Evolutionary conservation across 2,113 vertebrate genomes (phyloP), one percentile per base, ranked within the genome.

Genomic region (Sylvietta virens): DNA sequence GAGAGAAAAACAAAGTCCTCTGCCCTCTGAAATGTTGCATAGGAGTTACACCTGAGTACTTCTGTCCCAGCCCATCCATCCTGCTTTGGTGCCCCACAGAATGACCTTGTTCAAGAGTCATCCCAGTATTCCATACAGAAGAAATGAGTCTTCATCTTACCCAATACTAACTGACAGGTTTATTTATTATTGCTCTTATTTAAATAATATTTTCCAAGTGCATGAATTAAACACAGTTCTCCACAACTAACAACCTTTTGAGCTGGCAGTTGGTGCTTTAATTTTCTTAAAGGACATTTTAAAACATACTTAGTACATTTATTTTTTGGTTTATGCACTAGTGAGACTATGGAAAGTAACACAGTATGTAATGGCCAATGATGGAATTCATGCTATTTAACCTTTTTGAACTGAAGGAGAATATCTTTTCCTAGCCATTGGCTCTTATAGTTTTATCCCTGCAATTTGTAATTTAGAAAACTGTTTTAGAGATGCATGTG

Each of bases 281-380:
- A 28, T 92, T 80, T 86, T 69, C 18, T 74, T 88, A 53, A 22
- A 40, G 33, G 71, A 54, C 62, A 70, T 88, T 88, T 83, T 58
- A 60, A 88, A 77, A 54, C 39, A 8, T 51, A 27, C n/a, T 57
- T 62, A 19, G 1, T 83, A 7, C 24, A 24, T 88, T 81, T 86
- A 27, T 67, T 90, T 88, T 82, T 74, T 81, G 20, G 12, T 86
- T 74, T 92, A 71, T 83, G 67, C 40, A 60, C 44, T 64, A 74
- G 17, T 77, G 23, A 74, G 56, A 42, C 35, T 9, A 7, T 79
- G 64, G 66, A 81, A 88, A 64, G 42, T 60, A 77, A 19, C 0
- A 5, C 33, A 23, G 2, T 54, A 66, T 78, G 17, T 88, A 51
- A 48, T 37, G 58, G 54, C 37, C 47, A 65, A 2, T 0, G 0